Conservation (phyloP, 2,888 invertebrate species). For the Diaperis boleti region DNA sequence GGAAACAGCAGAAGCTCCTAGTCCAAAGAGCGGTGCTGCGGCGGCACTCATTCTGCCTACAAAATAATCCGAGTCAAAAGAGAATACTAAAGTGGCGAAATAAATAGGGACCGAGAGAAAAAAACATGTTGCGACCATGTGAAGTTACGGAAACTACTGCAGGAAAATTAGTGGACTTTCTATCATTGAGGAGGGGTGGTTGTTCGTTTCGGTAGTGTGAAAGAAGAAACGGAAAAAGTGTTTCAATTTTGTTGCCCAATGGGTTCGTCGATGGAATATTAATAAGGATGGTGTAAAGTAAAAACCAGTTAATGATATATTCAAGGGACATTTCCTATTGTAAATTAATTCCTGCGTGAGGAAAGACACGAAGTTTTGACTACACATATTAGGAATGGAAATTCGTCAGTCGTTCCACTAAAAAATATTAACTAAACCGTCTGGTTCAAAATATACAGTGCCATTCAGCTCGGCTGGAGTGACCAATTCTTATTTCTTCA, state of each 20-base stretch:
- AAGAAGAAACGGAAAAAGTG: constrained; percentile 8
- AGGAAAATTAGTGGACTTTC: not conserved
- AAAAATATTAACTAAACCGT: too few relatives aligned
- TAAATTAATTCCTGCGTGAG: not conserved
- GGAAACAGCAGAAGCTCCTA: constrained; percentile 76
- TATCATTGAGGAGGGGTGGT: too few relatives aligned
- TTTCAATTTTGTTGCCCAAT: constrained; percentile 2
- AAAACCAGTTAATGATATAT: constrained; percentile 6
- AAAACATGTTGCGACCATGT: constrained; percentile 11
- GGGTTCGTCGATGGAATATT: constrained; percentile 20
- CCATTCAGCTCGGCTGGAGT: too few relatives aligned
- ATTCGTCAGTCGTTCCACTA: too few relatives aligned
- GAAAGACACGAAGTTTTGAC: not conserved
- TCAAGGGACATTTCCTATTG: not conserved
- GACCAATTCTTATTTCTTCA: too few relatives aligned
- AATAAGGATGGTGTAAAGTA: not conserved
- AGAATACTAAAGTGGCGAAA: too few relatives aligned
- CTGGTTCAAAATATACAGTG: too few relatives aligned
- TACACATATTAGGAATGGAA: too few relatives aligned
- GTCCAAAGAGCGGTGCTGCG: constrained; percentile 76
- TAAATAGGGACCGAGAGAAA: not conserved
- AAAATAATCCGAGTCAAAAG: too few relatives aligned
- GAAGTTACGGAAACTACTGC: not conserved
- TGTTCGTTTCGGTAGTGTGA: not conserved
- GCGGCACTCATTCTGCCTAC: constrained; percentile 73